Percentiles rank a stretch among this genome's conserved stretches.
Conservation (phyloP, 2,797 vertebrate species). For the Diglossa cyanea region DNA sequence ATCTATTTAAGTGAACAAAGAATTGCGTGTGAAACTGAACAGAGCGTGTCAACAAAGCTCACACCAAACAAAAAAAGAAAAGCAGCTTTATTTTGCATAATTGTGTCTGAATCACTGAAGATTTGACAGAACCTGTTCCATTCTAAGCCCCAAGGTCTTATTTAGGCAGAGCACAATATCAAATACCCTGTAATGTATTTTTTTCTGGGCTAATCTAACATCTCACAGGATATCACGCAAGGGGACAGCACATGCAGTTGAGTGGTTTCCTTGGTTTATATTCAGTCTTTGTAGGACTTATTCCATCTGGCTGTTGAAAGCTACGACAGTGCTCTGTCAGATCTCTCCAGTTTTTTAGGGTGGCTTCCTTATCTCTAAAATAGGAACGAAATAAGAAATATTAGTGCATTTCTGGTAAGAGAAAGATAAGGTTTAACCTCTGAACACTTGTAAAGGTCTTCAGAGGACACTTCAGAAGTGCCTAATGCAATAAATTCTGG, state of each 20-base stretch:
- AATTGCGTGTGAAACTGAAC: not conserved
- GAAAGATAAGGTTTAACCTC: not conserved
- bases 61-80: not conserved
- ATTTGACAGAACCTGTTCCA: slow-evolving; percentile 16
- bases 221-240: not conserved
- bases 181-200: not conserved
- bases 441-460: not conserved
- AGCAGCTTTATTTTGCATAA: slow-evolving; percentile 31
- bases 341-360: not conserved
- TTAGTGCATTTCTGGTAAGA: not conserved
- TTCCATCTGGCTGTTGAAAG: not conserved
- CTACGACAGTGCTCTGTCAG: not conserved
- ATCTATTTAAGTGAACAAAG: slow-evolving; percentile 5
- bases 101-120: not conserved
- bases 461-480: not conserved
- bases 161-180: not conserved
- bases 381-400: not conserved
- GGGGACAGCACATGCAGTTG: not conserved
- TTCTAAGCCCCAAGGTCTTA: not conserved
- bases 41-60: not conserved
- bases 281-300: not conserved
- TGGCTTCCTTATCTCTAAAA: not conserved
- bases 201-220: not conserved
- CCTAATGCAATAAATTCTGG: not conserved
- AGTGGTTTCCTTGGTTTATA: not conserved